phyloP scores from a whole-genome alignment of 1,140 invertebrate species.

The Drosophila suzukii region DNA sequence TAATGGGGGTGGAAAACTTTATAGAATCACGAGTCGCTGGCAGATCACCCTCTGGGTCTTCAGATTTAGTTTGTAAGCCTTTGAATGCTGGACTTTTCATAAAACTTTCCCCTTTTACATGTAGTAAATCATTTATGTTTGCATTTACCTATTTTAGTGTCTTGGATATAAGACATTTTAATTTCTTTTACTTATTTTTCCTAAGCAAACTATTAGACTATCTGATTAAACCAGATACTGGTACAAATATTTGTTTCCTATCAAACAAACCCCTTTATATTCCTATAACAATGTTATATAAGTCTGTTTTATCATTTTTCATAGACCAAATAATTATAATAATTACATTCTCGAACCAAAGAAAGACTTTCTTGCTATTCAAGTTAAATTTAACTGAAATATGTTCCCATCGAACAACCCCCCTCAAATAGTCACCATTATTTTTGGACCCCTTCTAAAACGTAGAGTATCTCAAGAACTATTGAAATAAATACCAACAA shows the following conservation, averaged over 20 bases:
- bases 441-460: background rate
- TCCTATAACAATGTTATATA: no score
- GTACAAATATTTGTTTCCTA: no score
- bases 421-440: constrained; percentile 4
- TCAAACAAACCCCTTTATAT: no score
- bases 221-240: background rate
- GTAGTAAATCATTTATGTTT: background rate
- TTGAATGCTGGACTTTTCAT: background rate
- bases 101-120: background rate
- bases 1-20: background rate
- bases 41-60: background rate
- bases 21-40: constrained; percentile 15
- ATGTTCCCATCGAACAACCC: background rate
- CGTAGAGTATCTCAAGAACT: constrained; percentile 53
- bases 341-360: no score
- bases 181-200: background rate
- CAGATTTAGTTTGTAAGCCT: background rate
- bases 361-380: no score
- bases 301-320: no score
- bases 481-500: constrained; percentile 75
- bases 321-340: no score
- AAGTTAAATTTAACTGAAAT: no score
- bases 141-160: background rate
- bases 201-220: background rate
- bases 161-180: background rate